Evolutionary conservation across 2,888 invertebrate genomes (phyloP).

Genomic region (Dolichomitus sp.): DNA sequence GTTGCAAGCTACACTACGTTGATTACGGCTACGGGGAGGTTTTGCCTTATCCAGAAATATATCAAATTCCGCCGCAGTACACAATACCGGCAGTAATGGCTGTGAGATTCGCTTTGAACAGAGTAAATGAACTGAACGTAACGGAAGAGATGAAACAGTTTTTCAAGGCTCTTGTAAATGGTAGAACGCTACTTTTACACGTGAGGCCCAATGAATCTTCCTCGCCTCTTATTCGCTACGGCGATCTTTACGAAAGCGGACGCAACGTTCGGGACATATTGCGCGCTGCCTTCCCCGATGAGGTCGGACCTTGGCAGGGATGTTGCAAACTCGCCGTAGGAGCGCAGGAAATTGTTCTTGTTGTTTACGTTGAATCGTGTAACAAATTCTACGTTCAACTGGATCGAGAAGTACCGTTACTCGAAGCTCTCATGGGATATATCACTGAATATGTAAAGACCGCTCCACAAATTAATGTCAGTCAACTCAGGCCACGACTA

Average conservation of each 20-base stretch:
- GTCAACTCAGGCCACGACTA: constrained; percentile 88
- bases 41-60: constrained; percentile 91
- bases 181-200: constrained; percentile 89
- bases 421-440: constrained; percentile 90
- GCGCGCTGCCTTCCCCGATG: constrained; percentile 78
- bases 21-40: constrained; percentile 94
- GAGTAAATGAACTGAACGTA: constrained; percentile 88
- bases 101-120: constrained; percentile 91
- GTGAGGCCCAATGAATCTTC: constrained; percentile 91
- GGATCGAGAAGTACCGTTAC: constrained; percentile 88
- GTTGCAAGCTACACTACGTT: constrained; percentile 93
- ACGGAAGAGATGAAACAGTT: constrained; percentile 89
- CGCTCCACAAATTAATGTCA: constrained; percentile 83
- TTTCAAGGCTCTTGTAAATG: constrained; percentile 91
- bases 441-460: constrained; percentile 89
- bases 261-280: constrained; percentile 89
- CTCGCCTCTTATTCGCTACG: constrained; percentile 92
- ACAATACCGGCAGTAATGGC: constrained; percentile 92
- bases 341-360: constrained; percentile 82
- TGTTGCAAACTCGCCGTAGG: constrained; percentile 70
- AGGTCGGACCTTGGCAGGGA: constrained; percentile 64
- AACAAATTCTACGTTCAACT: constrained; percentile 92
- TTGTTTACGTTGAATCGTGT: constrained; percentile 91
- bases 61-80: constrained; percentile 91
- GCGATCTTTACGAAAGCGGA: constrained; percentile 89